phyloP scores from a whole-genome alignment of 37 sponge, comb jelly and placozoan species.

The Amphimedon queenslandica region DNA sequence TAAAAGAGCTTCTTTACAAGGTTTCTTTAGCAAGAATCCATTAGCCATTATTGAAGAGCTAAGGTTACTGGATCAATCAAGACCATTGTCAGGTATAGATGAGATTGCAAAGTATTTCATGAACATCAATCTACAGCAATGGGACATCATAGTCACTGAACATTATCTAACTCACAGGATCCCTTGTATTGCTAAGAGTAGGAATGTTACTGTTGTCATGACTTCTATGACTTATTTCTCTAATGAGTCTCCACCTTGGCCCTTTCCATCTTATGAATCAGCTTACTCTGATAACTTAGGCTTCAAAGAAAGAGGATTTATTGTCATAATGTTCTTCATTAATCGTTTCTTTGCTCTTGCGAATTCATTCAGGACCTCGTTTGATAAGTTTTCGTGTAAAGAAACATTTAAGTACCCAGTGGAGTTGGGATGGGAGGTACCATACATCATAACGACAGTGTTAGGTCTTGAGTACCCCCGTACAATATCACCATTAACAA shows the following conservation, averaged over 20 bases:
- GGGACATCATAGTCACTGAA: background rate
- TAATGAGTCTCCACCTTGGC: background rate
- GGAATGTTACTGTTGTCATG: background rate
- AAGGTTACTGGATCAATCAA: too few relatives aligned
- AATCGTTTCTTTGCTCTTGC: background rate
- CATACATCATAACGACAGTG: background rate
- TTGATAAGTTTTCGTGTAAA: background rate
- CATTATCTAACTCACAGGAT: background rate
- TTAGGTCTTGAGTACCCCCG: constrained; percentile 60
- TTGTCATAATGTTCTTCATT: too few relatives aligned
- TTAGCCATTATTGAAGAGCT: too few relatives aligned
- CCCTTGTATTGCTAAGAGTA: background rate
- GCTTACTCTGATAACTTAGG: background rate
- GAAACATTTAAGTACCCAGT: background rate
- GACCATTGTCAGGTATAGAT: too few relatives aligned
- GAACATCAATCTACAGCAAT: background rate
- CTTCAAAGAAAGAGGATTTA: background rate
- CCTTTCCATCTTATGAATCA: background rate
- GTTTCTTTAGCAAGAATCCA: too few relatives aligned
- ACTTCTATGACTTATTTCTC: background rate
- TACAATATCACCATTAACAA: constrained; percentile 21
- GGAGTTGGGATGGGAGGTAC: background rate
- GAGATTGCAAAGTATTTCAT: background rate
- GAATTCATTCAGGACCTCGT: background rate
- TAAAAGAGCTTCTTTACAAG: too few relatives aligned